phyloP scores from a whole-genome alignment of 1,140 invertebrate species.

The Parasteatoda tepidariorum region DNA sequence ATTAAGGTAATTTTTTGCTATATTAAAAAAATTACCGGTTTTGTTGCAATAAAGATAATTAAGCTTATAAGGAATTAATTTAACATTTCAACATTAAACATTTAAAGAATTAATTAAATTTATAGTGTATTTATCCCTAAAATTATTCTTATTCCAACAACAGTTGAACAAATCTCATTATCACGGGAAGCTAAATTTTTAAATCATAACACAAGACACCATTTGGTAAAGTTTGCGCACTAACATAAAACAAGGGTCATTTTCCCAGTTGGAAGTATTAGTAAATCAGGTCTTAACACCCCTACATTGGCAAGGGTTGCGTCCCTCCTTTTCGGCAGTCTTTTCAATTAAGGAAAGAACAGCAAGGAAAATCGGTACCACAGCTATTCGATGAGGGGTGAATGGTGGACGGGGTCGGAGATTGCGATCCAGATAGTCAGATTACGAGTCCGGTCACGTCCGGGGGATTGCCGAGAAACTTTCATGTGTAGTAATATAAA shows the following conservation, averaged over 20 bases:
- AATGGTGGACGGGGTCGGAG: constrained; percentile 6
- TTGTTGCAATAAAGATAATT: too few species aligned
- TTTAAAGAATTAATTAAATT: too few species aligned
- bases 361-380: constrained; percentile 10
- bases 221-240: constrained; percentile 1
- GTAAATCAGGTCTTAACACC: constrained; percentile 43
- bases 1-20: too few species aligned
- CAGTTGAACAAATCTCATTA: too few species aligned
- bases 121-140: too few species aligned
- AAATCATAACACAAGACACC: constrained; percentile 22
- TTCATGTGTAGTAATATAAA: constrained; percentile 55
- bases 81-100: too few species aligned
- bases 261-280: constrained; percentile 17
- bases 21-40: too few species aligned
- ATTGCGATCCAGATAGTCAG: constrained; percentile 11
- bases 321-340: neutral
- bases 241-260: constrained; percentile 23
- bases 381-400: constrained; percentile 30
- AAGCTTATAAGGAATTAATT: too few species aligned
- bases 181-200: constrained; percentile 5
- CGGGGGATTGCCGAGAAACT: constrained; percentile 45
- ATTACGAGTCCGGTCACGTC: constrained; percentile 54
- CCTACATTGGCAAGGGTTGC: neutral
- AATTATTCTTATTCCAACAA: too few species aligned
- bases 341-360: constrained; percentile 56